A percentile compares a stretch with the other conserved stretches of the same genome.
These are phyloP conservation scores for Oegoconia quadripuncta DNA, from an alignment of 2,888 invertebrate genomes.

Conservation along the genomic window DNA sequence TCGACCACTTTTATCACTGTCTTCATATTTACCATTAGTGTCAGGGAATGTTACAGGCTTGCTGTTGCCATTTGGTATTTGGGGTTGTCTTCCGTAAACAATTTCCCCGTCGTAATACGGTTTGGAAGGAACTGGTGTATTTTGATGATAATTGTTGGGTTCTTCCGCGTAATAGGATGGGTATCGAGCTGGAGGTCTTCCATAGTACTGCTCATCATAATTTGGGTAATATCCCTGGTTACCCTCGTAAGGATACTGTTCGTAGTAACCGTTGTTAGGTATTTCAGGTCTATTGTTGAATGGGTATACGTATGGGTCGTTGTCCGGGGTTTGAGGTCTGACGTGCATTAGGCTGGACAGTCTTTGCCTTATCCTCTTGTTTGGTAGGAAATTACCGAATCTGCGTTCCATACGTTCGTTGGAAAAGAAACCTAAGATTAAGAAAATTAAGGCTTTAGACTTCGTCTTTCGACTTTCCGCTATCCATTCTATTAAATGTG, in stretches of 20 bases:
- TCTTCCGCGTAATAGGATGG: neutral
- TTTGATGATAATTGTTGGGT: neutral
- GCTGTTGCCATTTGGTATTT: too few species aligned
- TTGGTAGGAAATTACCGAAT: conserved; percentile 29
- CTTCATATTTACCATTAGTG: too few species aligned
- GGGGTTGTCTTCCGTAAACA: too few species aligned
- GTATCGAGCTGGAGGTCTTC: neutral
- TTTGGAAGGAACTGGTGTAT: neutral
- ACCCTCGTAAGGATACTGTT: neutral
- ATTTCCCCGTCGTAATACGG: too few species aligned
- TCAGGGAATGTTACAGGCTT: too few species aligned
- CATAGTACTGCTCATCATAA: neutral
- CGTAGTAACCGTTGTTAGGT: conserved; percentile 14
- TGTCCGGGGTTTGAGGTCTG: conserved; percentile 23
- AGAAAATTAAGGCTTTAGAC: conserved; percentile 9
- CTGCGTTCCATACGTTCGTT: conserved; percentile 27
- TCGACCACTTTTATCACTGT: too few species aligned
- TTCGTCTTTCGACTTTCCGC: too few species aligned
- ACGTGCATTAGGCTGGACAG: conserved; percentile 31
- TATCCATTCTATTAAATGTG: too few species aligned
- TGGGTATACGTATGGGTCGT: conserved; percentile 24
- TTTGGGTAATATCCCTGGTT: conserved; percentile 2
- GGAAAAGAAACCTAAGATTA: conserved; percentile 32
- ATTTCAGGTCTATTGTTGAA: conserved; percentile 24
- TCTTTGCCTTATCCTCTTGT: conserved; percentile 30